Evolutionary conservation across 2,888 invertebrate species (phyloP).

Genomic region (Dysmachus trigonus): DNA sequence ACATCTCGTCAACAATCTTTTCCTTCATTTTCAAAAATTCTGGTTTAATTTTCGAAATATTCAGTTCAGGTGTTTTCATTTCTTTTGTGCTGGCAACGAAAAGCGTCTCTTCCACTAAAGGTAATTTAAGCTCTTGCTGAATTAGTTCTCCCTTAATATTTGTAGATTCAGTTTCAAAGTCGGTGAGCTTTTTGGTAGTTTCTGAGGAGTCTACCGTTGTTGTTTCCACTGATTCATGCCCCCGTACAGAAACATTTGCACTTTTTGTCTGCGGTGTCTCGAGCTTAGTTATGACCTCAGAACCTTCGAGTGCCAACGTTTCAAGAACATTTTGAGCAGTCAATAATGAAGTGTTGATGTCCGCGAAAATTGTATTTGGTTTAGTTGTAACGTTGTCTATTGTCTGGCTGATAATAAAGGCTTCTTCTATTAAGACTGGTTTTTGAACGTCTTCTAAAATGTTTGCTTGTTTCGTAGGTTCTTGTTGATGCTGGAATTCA

Average conservation of each 20-base stretch:
- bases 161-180: background rate
- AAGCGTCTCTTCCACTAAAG: slow-evolving; percentile 6
- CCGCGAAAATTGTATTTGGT: background rate
- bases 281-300: background rate
- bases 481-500: background rate
- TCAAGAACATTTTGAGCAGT: slow-evolving; percentile 1
- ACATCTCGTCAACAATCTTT: background rate
- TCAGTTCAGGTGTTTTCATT: background rate
- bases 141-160: background rate
- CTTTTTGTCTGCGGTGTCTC: background rate
- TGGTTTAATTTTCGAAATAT: background rate
- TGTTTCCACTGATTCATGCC: background rate
- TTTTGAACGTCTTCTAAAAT: background rate
- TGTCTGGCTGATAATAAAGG: slow-evolving; percentile 15
- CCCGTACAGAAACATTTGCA: background rate
- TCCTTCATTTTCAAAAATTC: background rate
- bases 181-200: background rate
- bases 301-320: background rate
- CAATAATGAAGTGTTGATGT: background rate
- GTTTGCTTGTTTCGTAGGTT: background rate
- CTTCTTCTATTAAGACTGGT: background rate
- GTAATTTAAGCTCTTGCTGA: background rate
- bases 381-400: background rate
- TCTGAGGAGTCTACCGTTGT: background rate
- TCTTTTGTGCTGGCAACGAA: background rate